Evolutionary conservation across 92 coral and sea anemone genomes (phyloP), one percentile per base, ranked within the genome.

Genomic region (Zoanthus gigantus): DNA sequence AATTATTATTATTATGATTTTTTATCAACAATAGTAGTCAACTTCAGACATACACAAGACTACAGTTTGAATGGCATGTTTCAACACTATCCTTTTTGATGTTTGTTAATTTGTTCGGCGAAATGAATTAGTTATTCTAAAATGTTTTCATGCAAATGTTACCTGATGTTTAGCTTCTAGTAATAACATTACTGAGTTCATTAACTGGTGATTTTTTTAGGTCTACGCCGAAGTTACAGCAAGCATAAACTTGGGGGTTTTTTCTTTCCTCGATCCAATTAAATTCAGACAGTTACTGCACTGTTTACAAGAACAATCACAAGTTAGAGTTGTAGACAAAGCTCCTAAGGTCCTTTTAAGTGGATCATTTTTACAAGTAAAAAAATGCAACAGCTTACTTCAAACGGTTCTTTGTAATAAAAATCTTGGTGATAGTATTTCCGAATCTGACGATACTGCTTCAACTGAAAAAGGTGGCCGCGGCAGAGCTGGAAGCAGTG

Each of bases 141-240:
- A 50, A 50, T 7, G 56, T 50, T 50, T 50, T 7, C 12, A 50
- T 50, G 56, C 56, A 1, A 50, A 50, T 1, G 56, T 11, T 50
- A 11, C 9, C 0, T 3, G 0, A 50, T 50, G 56, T 50, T 50
- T 7, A 50, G 12, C 9, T 1, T 50, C 9, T 50, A 3, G 12
- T 50, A 50, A 11, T 7, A 50, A 11, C 9, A 50, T 50, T 7
- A 50, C 5, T 7, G 56, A 50, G 9, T 7, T 50, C 12, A 11
- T 50, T 7, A 37, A 37, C 42, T 37, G 4, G 2, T 37, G 42
- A 37, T 50, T 6, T 76, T 74, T 50, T 9, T 53, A 76, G 80
- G 80, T 76, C 10, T 76, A 18, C 56, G 50, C 82, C 60, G 69
- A 77, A 10, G 82, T 77, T 29, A 77, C 23, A 17, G 82, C 82